These are phyloP conservation scores for Oreochromis grahami DNA, from an alignment of 2,797 vertebrate species.

Conservation along the genomic window DNA sequence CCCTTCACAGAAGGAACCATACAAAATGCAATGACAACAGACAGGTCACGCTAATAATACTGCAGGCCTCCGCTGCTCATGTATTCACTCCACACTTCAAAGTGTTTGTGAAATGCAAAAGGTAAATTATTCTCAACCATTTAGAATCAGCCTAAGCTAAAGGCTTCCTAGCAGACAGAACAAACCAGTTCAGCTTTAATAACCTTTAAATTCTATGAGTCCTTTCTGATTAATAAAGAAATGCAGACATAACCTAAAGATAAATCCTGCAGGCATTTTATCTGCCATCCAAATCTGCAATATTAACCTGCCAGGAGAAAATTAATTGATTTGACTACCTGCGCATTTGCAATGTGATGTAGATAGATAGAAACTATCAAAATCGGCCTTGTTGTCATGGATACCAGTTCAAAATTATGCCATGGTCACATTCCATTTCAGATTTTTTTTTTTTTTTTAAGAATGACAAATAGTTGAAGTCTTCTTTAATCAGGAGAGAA, in stretches of 20 bases:
- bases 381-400: constrained; percentile 23
- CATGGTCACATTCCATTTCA: not conserved
- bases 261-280: not conserved
- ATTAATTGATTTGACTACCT: not conserved
- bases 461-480: not conserved
- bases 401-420: constrained; percentile 4
- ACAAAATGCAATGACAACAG: not conserved
- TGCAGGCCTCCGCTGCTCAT: not conserved
- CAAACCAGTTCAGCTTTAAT: not conserved
- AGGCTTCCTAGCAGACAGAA: not conserved
- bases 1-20: not conserved
- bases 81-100: not conserved
- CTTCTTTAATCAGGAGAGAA: not conserved
- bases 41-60: not conserved
- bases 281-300: not conserved
- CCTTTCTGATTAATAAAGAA: not conserved
- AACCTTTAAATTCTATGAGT: not conserved
- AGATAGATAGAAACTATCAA: not conserved
- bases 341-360: not conserved
- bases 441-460: not conserved
- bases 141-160: not conserved
- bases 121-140: not conserved
- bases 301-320: not conserved
- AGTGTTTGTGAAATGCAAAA: not conserved
- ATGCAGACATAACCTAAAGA: not conserved